phyloP scores from a whole-genome alignment of 2,113 vertebrate species.

The Sinocyclocheilus anophthalmus region DNA sequence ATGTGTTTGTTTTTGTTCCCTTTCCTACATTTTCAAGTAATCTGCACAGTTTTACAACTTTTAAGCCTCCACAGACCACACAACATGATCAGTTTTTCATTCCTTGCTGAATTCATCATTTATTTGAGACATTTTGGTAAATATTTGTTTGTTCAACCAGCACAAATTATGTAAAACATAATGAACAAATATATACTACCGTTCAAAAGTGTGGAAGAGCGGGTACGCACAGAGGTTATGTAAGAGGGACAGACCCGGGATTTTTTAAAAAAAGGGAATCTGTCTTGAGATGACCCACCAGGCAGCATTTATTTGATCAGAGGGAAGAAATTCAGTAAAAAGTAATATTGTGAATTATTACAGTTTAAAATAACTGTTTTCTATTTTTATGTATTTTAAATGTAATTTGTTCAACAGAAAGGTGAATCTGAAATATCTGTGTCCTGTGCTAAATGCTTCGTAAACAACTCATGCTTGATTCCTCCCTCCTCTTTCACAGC shows the following conservation, averaged over 20 bases:
- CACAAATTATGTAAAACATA: background rate
- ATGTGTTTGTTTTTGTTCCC: background rate
- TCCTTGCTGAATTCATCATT: too few species aligned
- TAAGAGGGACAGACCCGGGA: too few species aligned
- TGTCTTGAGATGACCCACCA: too few species aligned
- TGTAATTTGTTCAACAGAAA: background rate
- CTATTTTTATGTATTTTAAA: background rate
- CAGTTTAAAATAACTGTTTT: background rate
- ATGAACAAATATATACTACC: background rate
- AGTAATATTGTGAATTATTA: background rate
- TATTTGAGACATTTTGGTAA: background rate
- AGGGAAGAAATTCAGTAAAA: background rate
- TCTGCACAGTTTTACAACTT: background rate
- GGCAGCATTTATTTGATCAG: background rate
- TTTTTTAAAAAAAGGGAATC: too few species aligned
- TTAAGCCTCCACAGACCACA: too few species aligned
- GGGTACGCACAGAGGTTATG: too few species aligned
- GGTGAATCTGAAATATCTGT: background rate
- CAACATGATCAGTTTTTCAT: too few species aligned
- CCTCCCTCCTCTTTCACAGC: constrained; percentile 24
- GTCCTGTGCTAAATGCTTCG: background rate
- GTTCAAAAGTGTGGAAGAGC: background rate
- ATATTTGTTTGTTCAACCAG: background rate
- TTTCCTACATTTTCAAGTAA: background rate
- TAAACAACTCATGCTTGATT: background rate